A percentile compares a stretch with the other conserved stretches of the same genome.
Conservation (phyloP, 2,888 invertebrate species). For the Scaptomyza flava region DNA sequence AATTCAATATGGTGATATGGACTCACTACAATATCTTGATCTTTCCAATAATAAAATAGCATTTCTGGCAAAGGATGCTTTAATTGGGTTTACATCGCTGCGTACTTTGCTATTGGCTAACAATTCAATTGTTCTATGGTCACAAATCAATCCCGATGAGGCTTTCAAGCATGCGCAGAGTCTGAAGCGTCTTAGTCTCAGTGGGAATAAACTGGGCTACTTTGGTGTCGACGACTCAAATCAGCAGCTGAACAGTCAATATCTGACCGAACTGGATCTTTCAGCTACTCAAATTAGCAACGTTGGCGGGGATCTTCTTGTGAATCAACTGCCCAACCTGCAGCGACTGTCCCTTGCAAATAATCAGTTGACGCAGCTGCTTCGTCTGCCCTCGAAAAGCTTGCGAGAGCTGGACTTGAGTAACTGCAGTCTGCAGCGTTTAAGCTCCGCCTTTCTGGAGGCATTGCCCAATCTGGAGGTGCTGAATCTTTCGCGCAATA, state of each 20-base stretch:
- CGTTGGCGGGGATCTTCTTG: slow-evolving; percentile 84
- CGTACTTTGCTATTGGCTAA: slow-evolving; percentile 87
- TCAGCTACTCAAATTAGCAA: slow-evolving; percentile 83
- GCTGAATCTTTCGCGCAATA: slow-evolving; percentile 88
- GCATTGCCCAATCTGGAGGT: slow-evolving; percentile 87
- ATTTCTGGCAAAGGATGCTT: slow-evolving; percentile 85
- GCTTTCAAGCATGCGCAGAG: slow-evolving; percentile 85
- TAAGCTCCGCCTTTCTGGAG: slow-evolving; percentile 86
- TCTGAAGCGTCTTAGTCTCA: slow-evolving; percentile 87
- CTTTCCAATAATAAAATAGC: slow-evolving; percentile 86
- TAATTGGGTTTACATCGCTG: slow-evolving; percentile 86
- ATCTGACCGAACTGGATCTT: slow-evolving; percentile 87
- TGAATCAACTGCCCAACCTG: slow-evolving; percentile 85
- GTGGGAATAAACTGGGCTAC: slow-evolving; percentile 86
- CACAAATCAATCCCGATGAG: slow-evolving; percentile 86
- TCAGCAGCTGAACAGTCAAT: slow-evolving; percentile 86
- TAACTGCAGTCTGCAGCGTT: slow-evolving; percentile 86
- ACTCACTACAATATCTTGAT: slow-evolving; percentile 86
- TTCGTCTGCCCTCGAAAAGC: slow-evolving; percentile 85
- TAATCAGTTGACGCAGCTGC: slow-evolving; percentile 85
- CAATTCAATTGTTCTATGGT: slow-evolving; percentile 87
- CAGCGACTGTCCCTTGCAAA: slow-evolving; percentile 86
- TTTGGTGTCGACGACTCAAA: slow-evolving; percentile 85
- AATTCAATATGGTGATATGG: slow-evolving; percentile 84
- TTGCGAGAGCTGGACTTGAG: slow-evolving; percentile 86